Evolutionary conservation across 1,140 invertebrate genomes (phyloP).

Genomic region (Drosophila novamexicana): DNA sequence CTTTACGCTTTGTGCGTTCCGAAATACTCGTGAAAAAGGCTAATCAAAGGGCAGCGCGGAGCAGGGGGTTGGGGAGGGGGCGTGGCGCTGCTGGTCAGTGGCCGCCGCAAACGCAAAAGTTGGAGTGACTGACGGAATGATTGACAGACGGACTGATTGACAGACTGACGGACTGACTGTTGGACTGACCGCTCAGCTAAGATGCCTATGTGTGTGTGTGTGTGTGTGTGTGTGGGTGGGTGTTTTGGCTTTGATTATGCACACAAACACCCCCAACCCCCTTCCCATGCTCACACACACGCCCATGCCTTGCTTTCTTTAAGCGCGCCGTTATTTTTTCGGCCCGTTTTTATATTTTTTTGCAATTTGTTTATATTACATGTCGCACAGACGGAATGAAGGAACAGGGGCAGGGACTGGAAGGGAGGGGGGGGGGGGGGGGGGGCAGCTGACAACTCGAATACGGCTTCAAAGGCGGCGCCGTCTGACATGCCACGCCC

Average conservation of each 20-base stretch:
- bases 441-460: constrained; percentile 74
- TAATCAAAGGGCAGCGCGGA: background rate
- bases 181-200: constrained; percentile 49
- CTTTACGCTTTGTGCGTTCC: constrained; percentile 71
- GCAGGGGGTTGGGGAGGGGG: background rate
- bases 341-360: constrained; percentile 45
- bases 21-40: constrained; percentile 61
- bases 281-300: constrained; percentile 2
- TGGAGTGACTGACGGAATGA: constrained; percentile 50
- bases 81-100: constrained; percentile 28
- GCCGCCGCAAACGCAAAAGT: constrained; percentile 29
- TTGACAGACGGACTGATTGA: constrained; percentile 39
- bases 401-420: background rate
- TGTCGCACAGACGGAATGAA: constrained; percentile 44
- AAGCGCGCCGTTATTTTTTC: constrained; percentile 42
- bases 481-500: constrained; percentile 74
- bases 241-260: constrained; percentile 49
- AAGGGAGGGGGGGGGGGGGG: background rate
- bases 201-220: constrained; percentile 55
- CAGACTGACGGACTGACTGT: constrained; percentile 33
- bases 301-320: constrained; percentile 57
- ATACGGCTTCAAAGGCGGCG: constrained; percentile 74
- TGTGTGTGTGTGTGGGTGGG: background rate
- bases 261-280: constrained; percentile 19
- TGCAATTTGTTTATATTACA: constrained; percentile 79